Percentiles rank a stretch among this genome's conserved stretches.
Conservation (phyloP, 1,140 invertebrate species). For the Drosophila yakuba region DNA sequence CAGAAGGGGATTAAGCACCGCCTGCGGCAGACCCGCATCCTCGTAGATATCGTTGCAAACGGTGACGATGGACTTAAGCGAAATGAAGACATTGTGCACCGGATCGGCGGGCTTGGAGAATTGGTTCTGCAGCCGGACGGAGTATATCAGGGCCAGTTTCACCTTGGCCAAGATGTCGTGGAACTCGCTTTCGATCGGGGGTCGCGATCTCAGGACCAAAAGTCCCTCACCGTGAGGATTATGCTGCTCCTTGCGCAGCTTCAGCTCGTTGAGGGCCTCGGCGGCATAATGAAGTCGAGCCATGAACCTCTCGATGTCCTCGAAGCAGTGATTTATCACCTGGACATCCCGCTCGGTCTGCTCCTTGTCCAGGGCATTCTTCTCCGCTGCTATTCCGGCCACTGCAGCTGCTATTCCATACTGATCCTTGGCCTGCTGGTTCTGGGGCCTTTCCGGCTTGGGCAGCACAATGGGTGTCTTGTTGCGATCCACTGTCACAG, state of each 20-base stretch:
- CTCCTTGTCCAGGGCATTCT: slow-evolving; percentile 70
- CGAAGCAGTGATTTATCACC: slow-evolving; percentile 80
- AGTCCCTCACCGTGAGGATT: slow-evolving; percentile 78
- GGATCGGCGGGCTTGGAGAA: slow-evolving; percentile 65
- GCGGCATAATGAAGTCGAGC: slow-evolving; percentile 77
- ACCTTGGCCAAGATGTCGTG: slow-evolving; percentile 75
- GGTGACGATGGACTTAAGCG: slow-evolving; percentile 67
- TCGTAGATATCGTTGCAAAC: slow-evolving; percentile 78
- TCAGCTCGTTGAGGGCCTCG: slow-evolving; percentile 70
- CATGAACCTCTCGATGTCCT: slow-evolving; percentile 78
- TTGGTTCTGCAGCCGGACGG: slow-evolving; percentile 70
- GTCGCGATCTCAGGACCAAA: slow-evolving; percentile 68
- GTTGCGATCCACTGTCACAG: slow-evolving; percentile 71
- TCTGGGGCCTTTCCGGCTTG: slow-evolving; percentile 57
- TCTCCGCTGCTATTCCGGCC: slow-evolving; percentile 68
- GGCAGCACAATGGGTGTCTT: slow-evolving; percentile 70
- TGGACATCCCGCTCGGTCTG: slow-evolving; percentile 73
- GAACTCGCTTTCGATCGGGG: slow-evolving; percentile 77
- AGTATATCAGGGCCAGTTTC: slow-evolving; percentile 70
- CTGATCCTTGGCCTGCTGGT: slow-evolving; percentile 75
- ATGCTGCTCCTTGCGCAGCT: slow-evolving; percentile 70
- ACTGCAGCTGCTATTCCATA: slow-evolving; percentile 76
- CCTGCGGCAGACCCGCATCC: slow-evolving; percentile 58
- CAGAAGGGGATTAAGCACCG: slow-evolving; percentile 72
- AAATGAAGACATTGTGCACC: slow-evolving; percentile 72